Conservation (phyloP, 2,113 vertebrate genomes). For the Rattus rattus region DNA sequence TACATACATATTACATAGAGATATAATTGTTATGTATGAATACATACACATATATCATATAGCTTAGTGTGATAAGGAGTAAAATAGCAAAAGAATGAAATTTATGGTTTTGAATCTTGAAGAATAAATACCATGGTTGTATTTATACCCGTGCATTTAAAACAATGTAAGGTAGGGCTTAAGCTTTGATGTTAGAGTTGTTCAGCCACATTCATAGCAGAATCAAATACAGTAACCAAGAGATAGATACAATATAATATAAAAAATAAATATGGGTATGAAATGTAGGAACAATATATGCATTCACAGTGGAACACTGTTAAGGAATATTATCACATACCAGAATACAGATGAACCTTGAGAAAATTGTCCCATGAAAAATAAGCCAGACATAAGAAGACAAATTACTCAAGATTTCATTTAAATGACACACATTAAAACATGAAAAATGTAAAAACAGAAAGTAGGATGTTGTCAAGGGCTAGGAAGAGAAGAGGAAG, state of each 20-base stretch:
- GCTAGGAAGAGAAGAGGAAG: background rate
- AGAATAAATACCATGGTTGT: background rate
- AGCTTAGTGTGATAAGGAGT: background rate
- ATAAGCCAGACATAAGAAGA: background rate
- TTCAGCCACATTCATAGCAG: background rate
- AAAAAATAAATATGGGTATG: background rate
- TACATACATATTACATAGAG: background rate
- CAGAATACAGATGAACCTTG: background rate
- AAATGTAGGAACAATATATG: background rate
- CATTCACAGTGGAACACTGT: background rate
- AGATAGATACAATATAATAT: background rate
- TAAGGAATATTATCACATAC: background rate
- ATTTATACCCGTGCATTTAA: background rate
- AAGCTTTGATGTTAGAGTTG: background rate
- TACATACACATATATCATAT: background rate
- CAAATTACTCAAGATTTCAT: background rate
- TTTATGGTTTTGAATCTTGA: background rate
- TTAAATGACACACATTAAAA: background rate
- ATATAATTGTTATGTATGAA: background rate
- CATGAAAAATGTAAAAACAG: background rate
- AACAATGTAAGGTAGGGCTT: background rate
- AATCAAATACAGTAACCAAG: background rate
- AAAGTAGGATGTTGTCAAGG: background rate
- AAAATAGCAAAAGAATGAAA: constrained; percentile 16
- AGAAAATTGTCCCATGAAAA: background rate